Evolutionary conservation across 2,888 invertebrate species (phyloP).

Genomic region (Patella caerulea): DNA sequence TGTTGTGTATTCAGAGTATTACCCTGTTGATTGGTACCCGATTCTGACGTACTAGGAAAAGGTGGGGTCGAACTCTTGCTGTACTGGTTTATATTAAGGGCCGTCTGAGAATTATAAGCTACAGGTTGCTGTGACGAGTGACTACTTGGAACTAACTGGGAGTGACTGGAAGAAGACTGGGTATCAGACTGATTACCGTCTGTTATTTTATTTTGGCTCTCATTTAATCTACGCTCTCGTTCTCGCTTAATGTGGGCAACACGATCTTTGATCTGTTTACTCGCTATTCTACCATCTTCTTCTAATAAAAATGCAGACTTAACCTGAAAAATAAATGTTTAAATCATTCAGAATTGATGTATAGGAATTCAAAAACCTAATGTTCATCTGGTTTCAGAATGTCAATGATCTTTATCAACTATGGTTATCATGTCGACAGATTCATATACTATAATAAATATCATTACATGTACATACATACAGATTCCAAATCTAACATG

Average conservation of each 20-base stretch:
- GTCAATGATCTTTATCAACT: background rate
- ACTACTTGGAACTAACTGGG: background rate
- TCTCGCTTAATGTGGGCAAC: slow-evolving; percentile 82
- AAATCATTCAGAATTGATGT: too few relatives aligned
- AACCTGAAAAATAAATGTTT: slow-evolving; percentile 73
- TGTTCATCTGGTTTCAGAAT: background rate
- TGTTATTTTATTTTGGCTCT: background rate
- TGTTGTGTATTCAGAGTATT: too few relatives aligned
- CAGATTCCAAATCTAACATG: too few relatives aligned
- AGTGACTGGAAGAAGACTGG: slow-evolving; percentile 13
- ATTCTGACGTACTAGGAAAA: background rate
- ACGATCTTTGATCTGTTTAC: slow-evolving; percentile 91
- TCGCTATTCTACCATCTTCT: slow-evolving; percentile 92
- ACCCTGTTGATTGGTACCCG: background rate
- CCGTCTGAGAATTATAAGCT: slow-evolving; percentile 1
- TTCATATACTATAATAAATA: too few relatives aligned
- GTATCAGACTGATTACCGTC: slow-evolving; percentile 1
- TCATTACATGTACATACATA: too few relatives aligned
- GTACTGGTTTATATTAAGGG: slow-evolving; percentile 9
- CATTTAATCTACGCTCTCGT: slow-evolving; percentile 73
- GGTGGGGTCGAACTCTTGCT: background rate
- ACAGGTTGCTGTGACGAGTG: slow-evolving; percentile 9
- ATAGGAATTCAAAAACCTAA: background rate
- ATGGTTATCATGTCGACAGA: background rate
- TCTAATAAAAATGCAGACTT: slow-evolving; percentile 95